These are phyloP conservation scores for Mythimna impura DNA, from an alignment of 2,888 invertebrate genomes.

Conservation along the genomic window DNA sequence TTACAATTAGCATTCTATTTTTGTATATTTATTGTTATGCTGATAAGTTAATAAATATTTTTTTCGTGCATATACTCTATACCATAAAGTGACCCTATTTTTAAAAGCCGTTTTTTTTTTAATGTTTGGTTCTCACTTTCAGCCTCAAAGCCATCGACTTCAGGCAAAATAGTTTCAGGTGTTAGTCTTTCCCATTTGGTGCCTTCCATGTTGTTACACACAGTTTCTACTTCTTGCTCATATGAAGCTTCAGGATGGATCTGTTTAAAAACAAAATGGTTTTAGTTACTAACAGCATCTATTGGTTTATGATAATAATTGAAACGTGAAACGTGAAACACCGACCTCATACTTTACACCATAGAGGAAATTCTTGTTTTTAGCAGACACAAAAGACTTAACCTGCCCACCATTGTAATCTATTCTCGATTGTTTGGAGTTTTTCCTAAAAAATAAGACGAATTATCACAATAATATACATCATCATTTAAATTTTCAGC, in stretches of 20 bases:
- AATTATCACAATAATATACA: no score
- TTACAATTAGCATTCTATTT: no score
- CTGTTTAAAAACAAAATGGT: slow-evolving; percentile 56
- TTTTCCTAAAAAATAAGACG: slow-evolving; percentile 68
- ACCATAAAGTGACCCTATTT: neutral
- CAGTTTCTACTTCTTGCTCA: slow-evolving; percentile 35
- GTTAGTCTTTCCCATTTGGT: neutral
- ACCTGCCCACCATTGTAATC: slow-evolving; percentile 78
- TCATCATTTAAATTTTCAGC: no score
- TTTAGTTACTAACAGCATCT: neutral
- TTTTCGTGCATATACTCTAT: no score
- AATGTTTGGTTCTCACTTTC: slow-evolving; percentile 58
- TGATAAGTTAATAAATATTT: no score
- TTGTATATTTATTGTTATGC: no score
- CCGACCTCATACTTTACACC: slow-evolving; percentile 68
- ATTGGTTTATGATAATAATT: neutral
- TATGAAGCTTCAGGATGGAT: slow-evolving; percentile 70
- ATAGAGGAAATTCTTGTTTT: slow-evolving; percentile 18
- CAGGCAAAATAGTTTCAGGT: slow-evolving; percentile 53
- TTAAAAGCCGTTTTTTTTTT: neutral
- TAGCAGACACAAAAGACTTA: slow-evolving; percentile 60
- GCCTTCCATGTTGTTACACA: slow-evolving; percentile 28
- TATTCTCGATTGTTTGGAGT: slow-evolving; percentile 68
- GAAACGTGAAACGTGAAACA: neutral
- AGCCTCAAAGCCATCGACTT: slow-evolving; percentile 54